Evolutionary conservation across 2,113 vertebrate genomes (phyloP).

Genomic region (Lonchura striata): DNA sequence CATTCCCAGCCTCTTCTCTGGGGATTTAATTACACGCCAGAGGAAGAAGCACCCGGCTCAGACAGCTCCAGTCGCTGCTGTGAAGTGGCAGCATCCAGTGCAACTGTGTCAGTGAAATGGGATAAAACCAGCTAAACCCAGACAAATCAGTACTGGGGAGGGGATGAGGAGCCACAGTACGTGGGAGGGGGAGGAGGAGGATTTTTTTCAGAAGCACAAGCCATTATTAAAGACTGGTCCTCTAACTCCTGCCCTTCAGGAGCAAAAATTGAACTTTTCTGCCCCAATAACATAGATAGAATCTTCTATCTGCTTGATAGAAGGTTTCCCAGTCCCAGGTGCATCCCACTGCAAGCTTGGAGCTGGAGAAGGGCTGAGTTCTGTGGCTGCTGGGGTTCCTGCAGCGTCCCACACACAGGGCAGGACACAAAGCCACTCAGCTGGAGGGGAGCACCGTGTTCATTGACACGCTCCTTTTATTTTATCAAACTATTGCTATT

Average conservation of each 20-base stretch:
- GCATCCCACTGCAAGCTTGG: not conserved
- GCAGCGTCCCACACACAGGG: not conserved
- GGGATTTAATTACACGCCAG: not conserved
- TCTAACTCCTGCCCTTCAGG: not conserved
- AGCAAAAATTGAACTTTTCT: not conserved
- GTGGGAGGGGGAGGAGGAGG: rapidly evolving
- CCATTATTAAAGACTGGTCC: not conserved
- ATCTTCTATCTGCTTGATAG: not conserved
- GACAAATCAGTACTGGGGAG: rapidly evolving
- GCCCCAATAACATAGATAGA: not conserved
- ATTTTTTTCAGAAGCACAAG: rapidly evolving
- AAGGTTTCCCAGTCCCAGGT: not conserved
- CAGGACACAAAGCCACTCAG: not conserved
- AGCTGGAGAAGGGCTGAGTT: not conserved
- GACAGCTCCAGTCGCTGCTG: not conserved
- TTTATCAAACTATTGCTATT: not conserved
- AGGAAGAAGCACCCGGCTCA: not conserved
- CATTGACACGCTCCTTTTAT: not conserved
- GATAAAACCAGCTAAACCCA: not conserved
- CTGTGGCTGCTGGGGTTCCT: not conserved
- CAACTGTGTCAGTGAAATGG: not conserved
- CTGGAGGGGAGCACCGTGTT: not conserved
- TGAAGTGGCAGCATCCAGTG: not conserved
- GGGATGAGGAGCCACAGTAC: not conserved
- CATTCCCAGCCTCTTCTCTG: not conserved